Percentiles rank a stretch among this genome's conserved stretches.
These are phyloP conservation scores for Osedax fenrisi DNA, from an alignment of 2,888 invertebrate species.

Conservation along the genomic window DNA sequence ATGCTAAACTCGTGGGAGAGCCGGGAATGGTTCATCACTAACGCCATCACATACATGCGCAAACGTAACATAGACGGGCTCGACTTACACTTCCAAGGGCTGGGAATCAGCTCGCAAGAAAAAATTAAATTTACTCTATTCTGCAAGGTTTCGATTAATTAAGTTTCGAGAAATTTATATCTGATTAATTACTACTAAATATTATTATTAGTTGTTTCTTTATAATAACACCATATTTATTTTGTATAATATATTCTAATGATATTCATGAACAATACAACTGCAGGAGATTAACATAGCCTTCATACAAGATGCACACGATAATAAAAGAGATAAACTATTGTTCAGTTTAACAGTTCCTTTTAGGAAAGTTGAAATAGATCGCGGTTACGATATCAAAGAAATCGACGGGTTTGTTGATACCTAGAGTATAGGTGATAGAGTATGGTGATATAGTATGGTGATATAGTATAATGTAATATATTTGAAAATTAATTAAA, in stretches of 20 bases:
- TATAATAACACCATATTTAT: no score
- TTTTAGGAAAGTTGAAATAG: neutral
- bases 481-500: no score
- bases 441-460: no score
- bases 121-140: slow-evolving; percentile 4
- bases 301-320: neutral
- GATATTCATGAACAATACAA: no score
- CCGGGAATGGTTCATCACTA: slow-evolving; percentile 8
- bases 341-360: neutral
- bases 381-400: neutral
- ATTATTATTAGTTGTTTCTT: no score
- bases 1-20: slow-evolving; percentile 13
- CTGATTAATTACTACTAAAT: no score
- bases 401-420: neutral
- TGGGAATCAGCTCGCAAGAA: neutral
- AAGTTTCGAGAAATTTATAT: no score
- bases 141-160: neutral
- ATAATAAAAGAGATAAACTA: neutral
- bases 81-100: neutral
- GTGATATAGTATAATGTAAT: no score
- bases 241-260: no score
- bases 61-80: slow-evolving; percentile 4
- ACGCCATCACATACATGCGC: slow-evolving; percentile 9
- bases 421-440: no score
- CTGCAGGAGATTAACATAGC: slow-evolving; percentile 6